A percentile compares a stretch with the other conserved stretches of the same genome.
These are phyloP conservation scores for human (Homo sapiens) DNA, from an alignment of 2,113 vertebrate genomes.

Conservation along the genomic window GRCh38 chr1:25786001-25786500, in stretches of 20 bases:
- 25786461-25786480: background rate
- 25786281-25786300: background rate
- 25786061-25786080: conserved; percentile 49
- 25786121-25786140: conserved; percentile 45
- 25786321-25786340: background rate
- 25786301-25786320: background rate
- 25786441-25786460: background rate
- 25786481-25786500: background rate
- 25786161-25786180: conserved; percentile 7
- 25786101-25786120: background rate
- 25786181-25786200: background rate
- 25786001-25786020: background rate
- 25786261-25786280: background rate
- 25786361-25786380: background rate
- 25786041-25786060: conserved; percentile 48
- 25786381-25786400: background rate
- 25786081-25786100: conserved; percentile 51
- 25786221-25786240: background rate
- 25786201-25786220: background rate
- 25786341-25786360: background rate
- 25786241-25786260: background rate
- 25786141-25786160: background rate
- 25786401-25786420: background rate
- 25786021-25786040: background rate
- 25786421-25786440: background rate